A percentile compares a stretch with the other conserved stretches of the same genome.
Evolutionary conservation across 2,888 invertebrate species (phyloP).

Genomic region (Frankliniella fusca): DNA sequence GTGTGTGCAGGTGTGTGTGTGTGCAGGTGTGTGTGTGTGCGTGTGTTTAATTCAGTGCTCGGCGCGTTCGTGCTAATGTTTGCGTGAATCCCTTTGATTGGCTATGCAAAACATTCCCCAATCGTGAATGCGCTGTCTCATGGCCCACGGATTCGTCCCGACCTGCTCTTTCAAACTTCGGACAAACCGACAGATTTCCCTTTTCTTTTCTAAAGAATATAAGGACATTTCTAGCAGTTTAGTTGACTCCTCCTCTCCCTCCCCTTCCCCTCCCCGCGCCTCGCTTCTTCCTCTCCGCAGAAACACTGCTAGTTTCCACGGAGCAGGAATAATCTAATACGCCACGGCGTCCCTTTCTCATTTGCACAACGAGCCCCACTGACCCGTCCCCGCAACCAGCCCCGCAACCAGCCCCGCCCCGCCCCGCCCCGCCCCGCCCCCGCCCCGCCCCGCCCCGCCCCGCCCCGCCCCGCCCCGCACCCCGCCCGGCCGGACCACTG

Average conservation of each 20-base stretch:
- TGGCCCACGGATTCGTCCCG: too few relatives aligned
- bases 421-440: neutral
- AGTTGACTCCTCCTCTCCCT: neutral
- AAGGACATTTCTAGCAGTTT: too few relatives aligned
- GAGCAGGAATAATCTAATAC: conserved; percentile 3
- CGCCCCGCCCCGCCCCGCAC: neutral
- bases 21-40: neutral
- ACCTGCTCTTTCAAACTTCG: too few relatives aligned
- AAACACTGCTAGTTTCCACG: neutral
- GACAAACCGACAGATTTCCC: too few relatives aligned
- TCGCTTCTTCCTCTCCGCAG: neutral
- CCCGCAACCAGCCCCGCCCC: neutral
- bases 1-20: neutral
- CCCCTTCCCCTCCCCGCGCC: neutral
- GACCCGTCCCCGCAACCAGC: neutral
- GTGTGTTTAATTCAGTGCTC: neutral
- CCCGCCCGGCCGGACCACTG: neutral
- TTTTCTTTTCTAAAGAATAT: too few relatives aligned
- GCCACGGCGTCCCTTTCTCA: neutral
- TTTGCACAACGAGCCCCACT: neutral
- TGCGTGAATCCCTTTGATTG: too few relatives aligned
- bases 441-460: neutral
- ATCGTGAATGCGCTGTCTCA: too few relatives aligned
- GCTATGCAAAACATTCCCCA: too few relatives aligned
- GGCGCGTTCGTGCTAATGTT: neutral